Evolutionary conservation across 1,140 invertebrate genomes (phyloP).

Genomic region (Hydropsyche tenuis): DNA sequence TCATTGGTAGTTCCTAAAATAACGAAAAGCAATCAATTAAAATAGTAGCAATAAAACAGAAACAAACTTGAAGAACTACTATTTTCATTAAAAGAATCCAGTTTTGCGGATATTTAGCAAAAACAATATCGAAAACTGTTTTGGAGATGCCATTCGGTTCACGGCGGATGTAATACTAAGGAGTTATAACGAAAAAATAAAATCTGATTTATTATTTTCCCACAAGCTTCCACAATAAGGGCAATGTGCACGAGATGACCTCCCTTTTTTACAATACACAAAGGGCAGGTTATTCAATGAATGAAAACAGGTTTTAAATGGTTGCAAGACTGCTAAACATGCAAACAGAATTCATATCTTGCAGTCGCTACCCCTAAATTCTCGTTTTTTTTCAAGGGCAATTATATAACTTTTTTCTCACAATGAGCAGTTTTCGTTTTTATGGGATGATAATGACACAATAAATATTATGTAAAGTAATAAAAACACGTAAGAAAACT

Average conservation of each 20-base stretch:
- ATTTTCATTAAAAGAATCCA: background rate
- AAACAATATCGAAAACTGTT: too few relatives aligned
- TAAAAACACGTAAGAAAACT: background rate
- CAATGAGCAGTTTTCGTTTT: too few relatives aligned
- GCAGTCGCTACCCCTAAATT: background rate
- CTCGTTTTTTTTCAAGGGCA: background rate
- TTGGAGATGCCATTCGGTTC: background rate
- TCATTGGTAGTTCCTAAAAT: background rate
- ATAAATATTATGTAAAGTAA: too few relatives aligned
- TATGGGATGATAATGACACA: too few relatives aligned
- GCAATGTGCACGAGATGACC: conserved; percentile 39
- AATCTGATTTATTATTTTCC: conserved; percentile 20
- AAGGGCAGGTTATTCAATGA: conserved; percentile 36
- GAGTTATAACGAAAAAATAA: background rate
- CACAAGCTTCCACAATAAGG: conserved; percentile 38
- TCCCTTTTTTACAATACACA: conserved; percentile 29
- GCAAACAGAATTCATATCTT: background rate
- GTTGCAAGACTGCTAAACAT: background rate
- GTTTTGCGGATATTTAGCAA: too few relatives aligned
- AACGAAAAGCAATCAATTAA: background rate
- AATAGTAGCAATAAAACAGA: background rate
- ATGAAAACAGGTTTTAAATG: conserved; percentile 34
- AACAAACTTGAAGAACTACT: background rate
- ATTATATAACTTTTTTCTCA: background rate
- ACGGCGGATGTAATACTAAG: background rate